Conservation (phyloP, 2,113 vertebrate genomes). For the Argyrosomus japonicus region DNA sequence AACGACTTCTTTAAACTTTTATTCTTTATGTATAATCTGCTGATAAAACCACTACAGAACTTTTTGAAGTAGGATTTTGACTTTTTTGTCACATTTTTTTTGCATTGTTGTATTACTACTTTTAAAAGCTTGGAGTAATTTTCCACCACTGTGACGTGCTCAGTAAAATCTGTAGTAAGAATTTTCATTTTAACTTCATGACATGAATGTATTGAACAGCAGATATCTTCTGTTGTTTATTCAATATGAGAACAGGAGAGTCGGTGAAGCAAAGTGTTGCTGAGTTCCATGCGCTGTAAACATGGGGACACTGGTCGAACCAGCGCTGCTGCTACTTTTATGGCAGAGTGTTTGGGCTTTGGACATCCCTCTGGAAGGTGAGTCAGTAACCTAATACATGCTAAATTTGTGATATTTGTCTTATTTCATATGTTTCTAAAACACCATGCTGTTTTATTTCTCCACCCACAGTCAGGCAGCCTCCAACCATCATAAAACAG, state of each 20-base stretch:
- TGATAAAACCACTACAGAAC: background rate
- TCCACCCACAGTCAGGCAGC: constrained; percentile 89
- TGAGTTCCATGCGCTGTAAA: constrained; percentile 68
- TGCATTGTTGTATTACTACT: background rate
- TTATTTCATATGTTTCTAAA: background rate
- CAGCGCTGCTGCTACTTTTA: constrained; percentile 82
- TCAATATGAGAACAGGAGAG: constrained; percentile 33
- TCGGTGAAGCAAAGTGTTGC: constrained; percentile 36
- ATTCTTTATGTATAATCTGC: background rate
- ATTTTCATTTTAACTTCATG: background rate
- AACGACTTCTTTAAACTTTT: background rate
- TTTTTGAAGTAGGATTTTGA: background rate
- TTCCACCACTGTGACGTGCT: background rate
- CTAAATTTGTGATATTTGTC: background rate
- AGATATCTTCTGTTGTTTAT: background rate
- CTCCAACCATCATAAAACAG: constrained; percentile 95
- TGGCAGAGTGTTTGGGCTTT: constrained; percentile 84
- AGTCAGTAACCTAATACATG: constrained; percentile 69
- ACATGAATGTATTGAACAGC: background rate
- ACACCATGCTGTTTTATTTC: constrained; percentile 12
- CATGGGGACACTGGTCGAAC: constrained; percentile 83
- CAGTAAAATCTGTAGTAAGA: background rate
- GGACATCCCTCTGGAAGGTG: constrained; percentile 92
- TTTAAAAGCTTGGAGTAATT: background rate
- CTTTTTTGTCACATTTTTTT: background rate